Evolutionary conservation across 1,140 invertebrate species (phyloP).

Genomic region (Neomicropteryx cornuta): DNA sequence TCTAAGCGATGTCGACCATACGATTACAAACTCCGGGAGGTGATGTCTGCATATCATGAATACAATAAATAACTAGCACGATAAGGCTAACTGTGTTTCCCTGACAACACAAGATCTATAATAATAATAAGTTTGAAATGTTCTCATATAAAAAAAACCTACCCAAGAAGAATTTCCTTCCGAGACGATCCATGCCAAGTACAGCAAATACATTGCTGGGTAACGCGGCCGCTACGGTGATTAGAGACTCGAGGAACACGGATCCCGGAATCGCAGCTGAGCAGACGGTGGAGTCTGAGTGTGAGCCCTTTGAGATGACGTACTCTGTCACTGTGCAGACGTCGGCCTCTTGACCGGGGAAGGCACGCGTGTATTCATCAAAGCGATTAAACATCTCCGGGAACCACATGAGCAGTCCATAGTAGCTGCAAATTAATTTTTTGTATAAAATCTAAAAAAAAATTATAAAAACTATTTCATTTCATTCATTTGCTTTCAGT

Average conservation of each 20-base stretch:
- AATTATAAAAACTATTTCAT: background rate
- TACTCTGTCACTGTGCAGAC: conserved; percentile 68
- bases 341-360: conserved; percentile 48
- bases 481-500: conserved; percentile 1
- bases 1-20: too few species aligned
- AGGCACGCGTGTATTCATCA: conserved; percentile 57
- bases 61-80: too few species aligned
- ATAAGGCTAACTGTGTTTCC: too few species aligned
- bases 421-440: conserved; percentile 46
- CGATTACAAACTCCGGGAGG: too few species aligned
- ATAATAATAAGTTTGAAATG: too few species aligned
- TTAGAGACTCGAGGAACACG: conserved; percentile 77
- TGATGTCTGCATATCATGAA: too few species aligned
- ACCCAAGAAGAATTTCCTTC: conserved; percentile 83
- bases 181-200: conserved; percentile 59
- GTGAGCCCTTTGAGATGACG: conserved; percentile 53
- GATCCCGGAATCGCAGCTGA: conserved; percentile 57
- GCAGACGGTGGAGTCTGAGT: conserved; percentile 47
- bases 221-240: conserved; percentile 72
- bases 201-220: conserved; percentile 77
- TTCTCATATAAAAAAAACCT: too few species aligned
- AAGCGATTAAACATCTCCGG: conserved; percentile 81
- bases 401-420: conserved; percentile 88
- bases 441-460: conserved; percentile 11
- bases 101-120: too few species aligned